Evolutionary conservation across 2,888 invertebrate species (phyloP), one percentile per base, ranked within the genome.

Genomic region (Lamellibrachia satsuma): DNA sequence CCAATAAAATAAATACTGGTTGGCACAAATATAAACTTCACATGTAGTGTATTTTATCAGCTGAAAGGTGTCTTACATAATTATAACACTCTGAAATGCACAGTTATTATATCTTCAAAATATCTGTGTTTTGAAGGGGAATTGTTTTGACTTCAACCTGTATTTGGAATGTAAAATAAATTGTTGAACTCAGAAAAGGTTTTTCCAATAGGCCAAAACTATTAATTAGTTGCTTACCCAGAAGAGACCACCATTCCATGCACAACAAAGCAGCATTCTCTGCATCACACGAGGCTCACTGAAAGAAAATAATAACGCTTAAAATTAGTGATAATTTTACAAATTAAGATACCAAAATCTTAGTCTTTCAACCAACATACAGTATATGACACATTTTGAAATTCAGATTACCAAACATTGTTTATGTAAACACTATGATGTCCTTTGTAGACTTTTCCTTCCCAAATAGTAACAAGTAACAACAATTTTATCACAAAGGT

Each of bases 221-320:
- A 9, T 60, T 15, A 60, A 60, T 60, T 15, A 11, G 52, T 91
- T 75, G 95, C 98, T 98, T 92, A 98, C 97, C 97, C 98, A 97
- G 97, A 98, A 98, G 95, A 98, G 98, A 93, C 98, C 98, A 27
- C 98, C 99, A 96, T 99, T 98, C 57, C 98, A 97, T 92, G 97
- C 97, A 95, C 98, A 98, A 96, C 98, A 98, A 96, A 98, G 98
- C 93, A 98, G 96, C 57, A 98, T 98, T 95, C 98, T 97, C 95
- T 98, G 98, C 95, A 98, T 97, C 95, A 99, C 98, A 97, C 98
- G 98, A 92, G 98, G 98, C 52, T 93, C 93, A 60, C 94, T 93
- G 90, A 51, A 93, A 93, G 8, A 7, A 90, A 93, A 93, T 2
- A n/a, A 4, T 22, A 4, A 75, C 22, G 3, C 60, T 15, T 60